Base-by-base conservation (phyloP, 2,797 vertebrate species). In the Catostomus latipinnis region DNA sequence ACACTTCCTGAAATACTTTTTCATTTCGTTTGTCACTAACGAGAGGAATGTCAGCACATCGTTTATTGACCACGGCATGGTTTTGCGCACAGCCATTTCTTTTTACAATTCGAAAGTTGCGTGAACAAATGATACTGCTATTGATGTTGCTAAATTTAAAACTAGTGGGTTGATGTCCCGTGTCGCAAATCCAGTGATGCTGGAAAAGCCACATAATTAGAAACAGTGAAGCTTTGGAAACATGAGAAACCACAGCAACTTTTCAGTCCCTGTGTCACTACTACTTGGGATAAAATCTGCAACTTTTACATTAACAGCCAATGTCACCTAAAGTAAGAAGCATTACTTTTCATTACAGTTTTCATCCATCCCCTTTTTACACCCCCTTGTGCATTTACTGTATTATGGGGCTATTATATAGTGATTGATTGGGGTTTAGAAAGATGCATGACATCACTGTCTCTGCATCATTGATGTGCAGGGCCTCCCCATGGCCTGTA, bases 391-490 rank as follows among this genome's bases (percentile, higher is more conserved):
- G 49, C 70, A 67, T 81, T n/a, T 77, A 22, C 49, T 62, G n/a
- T 71, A 34, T 34, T 50, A 72, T 57, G 67, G 60, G 45, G 71
- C 77, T 66, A 56, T 79, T 65, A 56, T 52, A 0, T 7, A 57
- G 46, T 71, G 78, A 83, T 76, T 73, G 80, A 82, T 80, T 48
- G 62, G 52, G 62, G 65, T 22, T 69, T 69, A 53, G 56, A 13
- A 69, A 81, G 65, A 77, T 43, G 66, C 16, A 67, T 71, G 46
- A 75, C 77, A 76, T 80, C 72, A 74, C 70, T 83, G 34, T 67
- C 46, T 43, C 8, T 70, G 56, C 71, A 71, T 81, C 72, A 79
- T 79, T 65, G 74, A 82, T 72, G 69, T 45, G 16, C 62, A 68
- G 13, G 45, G 45, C 50, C 22, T 67, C 45, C n/a, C 52, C 18